A percentile compares a stretch with the other conserved stretches of the same genome.
Conservation (phyloP, 2,797 vertebrate species). For the Vipera ursinii region DNA sequence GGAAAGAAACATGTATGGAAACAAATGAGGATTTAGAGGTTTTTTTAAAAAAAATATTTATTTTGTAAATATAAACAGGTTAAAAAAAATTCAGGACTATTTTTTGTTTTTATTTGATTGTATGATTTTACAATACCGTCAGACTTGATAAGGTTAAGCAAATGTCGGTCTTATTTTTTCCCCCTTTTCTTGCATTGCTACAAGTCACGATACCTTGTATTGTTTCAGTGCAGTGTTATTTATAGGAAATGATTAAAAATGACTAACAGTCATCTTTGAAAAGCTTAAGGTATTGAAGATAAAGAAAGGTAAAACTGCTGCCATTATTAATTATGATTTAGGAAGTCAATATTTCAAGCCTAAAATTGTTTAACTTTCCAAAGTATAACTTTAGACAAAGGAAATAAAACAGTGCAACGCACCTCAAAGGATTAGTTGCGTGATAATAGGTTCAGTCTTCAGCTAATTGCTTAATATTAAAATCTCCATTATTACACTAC, state of each 20-base stretch:
- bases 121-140: not conserved
- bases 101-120: not conserved
- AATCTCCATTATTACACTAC: not conserved
- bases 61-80: not conserved
- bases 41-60: not conserved
- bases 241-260: not conserved
- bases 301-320: not conserved
- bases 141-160: not conserved
- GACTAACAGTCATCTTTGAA: not conserved
- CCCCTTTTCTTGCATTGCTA: not conserved
- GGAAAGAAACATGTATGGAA: not conserved
- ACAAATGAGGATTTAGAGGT: not conserved
- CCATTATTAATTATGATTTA: not conserved
- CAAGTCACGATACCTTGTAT: not conserved
- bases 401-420: not conserved
- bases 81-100: not conserved
- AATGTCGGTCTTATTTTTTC: not conserved
- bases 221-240: not conserved
- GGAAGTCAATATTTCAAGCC: not conserved
- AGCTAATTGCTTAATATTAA: not conserved
- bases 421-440: not conserved
- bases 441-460: not conserved
- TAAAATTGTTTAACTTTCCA: not conserved
- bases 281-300: not conserved
- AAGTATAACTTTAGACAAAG: not conserved